phyloP scores from a whole-genome alignment of 1,140 invertebrate species.

The Bombus terrestris region DNA sequence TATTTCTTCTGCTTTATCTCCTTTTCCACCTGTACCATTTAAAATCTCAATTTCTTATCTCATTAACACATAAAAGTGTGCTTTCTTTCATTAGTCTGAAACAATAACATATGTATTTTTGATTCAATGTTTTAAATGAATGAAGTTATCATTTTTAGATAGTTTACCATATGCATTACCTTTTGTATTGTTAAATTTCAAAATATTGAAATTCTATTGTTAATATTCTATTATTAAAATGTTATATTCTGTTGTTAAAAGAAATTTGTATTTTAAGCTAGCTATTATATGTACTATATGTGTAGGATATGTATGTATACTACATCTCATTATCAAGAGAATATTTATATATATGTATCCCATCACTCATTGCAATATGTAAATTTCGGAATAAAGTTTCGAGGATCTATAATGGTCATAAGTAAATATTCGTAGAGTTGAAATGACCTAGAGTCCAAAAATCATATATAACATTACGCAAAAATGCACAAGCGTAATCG shows the following conservation, averaged over 20 bases:
- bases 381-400: not conserved
- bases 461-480: not conserved
- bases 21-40: too few relatives aligned
- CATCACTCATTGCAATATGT: constrained; percentile 12
- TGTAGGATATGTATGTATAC: not conserved
- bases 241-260: not conserved
- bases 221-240: not conserved
- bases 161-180: not conserved
- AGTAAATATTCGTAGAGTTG: not conserved
- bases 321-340: not conserved
- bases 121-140: not conserved
- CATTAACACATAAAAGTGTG: constrained; percentile 54
- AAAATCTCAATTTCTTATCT: too few relatives aligned
- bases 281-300: not conserved
- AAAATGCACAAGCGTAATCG: too few relatives aligned
- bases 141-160: not conserved
- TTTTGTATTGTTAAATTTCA: not conserved
- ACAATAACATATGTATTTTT: constrained; percentile 31
- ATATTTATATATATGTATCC: too few relatives aligned
- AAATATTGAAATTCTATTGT: not conserved
- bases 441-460: not conserved
- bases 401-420: not conserved
- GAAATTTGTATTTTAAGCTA: not conserved
- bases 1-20: too few relatives aligned
- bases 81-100: constrained; percentile 49